These are phyloP conservation scores for Motacilla tschutschensis DNA, from an alignment of 2,113 vertebrate species.

Conservation along the genomic window DNA sequence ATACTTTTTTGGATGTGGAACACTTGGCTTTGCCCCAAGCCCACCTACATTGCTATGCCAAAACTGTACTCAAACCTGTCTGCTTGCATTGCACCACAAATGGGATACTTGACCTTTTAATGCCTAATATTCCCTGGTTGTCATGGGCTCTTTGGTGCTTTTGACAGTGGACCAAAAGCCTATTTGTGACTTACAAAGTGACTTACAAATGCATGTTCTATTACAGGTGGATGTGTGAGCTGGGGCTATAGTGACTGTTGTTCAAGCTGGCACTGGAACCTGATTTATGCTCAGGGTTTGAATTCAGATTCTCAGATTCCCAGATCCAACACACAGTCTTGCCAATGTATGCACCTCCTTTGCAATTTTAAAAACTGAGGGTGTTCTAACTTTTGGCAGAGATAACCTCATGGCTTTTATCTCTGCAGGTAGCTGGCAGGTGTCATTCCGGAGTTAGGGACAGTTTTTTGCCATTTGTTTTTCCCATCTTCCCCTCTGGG, in stretches of 20 bases:
- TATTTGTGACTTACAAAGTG: not conserved
- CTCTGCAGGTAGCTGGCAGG: not conserved
- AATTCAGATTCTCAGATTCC: not conserved
- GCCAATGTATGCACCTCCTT: not conserved
- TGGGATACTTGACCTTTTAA: not conserved
- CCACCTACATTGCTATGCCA: not conserved
- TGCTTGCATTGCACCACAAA: not conserved
- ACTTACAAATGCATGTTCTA: accelerated
- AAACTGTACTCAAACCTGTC: not conserved
- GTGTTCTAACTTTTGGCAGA: not conserved
- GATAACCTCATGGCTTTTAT: not conserved
- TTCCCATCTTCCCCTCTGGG: not conserved
- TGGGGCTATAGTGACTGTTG: not conserved
- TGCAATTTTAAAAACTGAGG: not conserved
- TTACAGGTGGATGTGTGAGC: not conserved
- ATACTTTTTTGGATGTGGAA: not conserved
- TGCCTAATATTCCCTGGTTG: not conserved
- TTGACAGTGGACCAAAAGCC: not conserved
- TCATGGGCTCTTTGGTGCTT: not conserved
- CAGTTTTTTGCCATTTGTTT: not conserved
- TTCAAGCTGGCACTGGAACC: not conserved
- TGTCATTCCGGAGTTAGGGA: not conserved
- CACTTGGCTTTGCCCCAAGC: not conserved
- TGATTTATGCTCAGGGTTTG: not conserved
- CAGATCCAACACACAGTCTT: not conserved